Conservation (phyloP, 2,113 vertebrate species). For the Chiloscyllium plagiosum region DNA sequence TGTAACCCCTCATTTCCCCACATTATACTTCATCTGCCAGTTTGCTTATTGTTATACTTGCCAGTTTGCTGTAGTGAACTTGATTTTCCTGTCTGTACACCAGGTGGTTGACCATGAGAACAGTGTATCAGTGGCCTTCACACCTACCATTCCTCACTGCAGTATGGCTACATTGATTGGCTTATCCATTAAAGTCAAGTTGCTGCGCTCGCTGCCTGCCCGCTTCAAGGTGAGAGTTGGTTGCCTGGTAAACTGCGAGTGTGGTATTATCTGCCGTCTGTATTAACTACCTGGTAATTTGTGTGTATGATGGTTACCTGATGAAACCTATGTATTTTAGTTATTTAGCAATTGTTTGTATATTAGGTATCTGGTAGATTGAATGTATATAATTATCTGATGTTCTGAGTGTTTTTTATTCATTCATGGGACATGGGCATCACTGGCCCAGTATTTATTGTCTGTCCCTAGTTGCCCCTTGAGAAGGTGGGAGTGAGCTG, state of each 20-base stretch:
- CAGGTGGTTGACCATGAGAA: slow-evolving; percentile 76
- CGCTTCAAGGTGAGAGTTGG: slow-evolving; percentile 76
- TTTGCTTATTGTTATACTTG: neutral
- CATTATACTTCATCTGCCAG: neutral
- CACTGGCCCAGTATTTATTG: too few species aligned
- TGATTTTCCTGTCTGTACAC: neutral
- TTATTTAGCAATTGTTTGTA: neutral
- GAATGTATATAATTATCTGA: too few species aligned
- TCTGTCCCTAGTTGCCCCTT: too few species aligned
- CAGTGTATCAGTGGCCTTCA: slow-evolving; percentile 77
- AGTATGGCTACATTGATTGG: slow-evolving; percentile 97
- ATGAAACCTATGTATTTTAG: neutral
- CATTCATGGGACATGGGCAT: too few species aligned
- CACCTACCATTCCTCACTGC: slow-evolving; percentile 93
- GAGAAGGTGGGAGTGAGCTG: too few species aligned
- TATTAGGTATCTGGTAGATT: too few species aligned
- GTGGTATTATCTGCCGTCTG: neutral
- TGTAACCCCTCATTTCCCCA: neutral
- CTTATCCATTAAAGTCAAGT: slow-evolving; percentile 93
- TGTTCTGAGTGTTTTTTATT: neutral
- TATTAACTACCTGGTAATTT: neutral
- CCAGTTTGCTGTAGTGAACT: neutral
- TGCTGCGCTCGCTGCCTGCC: slow-evolving; percentile 80
- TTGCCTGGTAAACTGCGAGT: neutral
- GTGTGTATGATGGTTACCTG: neutral